Conservation (phyloP, 2,888 invertebrate genomes). For the Drosophila macrospina region DNA sequence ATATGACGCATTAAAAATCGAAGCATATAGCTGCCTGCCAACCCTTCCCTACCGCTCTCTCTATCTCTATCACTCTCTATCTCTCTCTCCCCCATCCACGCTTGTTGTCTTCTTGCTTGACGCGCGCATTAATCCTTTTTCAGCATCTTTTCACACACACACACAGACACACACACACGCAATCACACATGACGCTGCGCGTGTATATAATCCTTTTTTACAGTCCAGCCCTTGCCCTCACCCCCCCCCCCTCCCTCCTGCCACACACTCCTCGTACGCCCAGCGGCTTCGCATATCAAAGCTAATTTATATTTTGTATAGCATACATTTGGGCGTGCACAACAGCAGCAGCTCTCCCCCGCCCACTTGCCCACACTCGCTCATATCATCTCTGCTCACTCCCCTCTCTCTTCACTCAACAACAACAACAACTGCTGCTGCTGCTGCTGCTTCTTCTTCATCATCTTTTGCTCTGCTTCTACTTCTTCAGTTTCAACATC, state of each 20-base stretch:
- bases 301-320: constrained; percentile 81
- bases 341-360: constrained; percentile 29
- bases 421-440: constrained; percentile 15
- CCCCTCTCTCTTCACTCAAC: constrained; percentile 4
- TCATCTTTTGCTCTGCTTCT: constrained; percentile 44
- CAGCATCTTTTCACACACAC: constrained; percentile 75
- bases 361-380: neutral
- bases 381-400: neutral
- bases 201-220: constrained; percentile 80
- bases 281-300: constrained; percentile 81
- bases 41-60: neutral
- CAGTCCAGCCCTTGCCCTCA: constrained; percentile 48
- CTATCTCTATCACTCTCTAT: neutral
- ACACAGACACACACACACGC: constrained; percentile 22
- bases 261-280: constrained; percentile 32
- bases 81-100: neutral
- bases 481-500: constrained; percentile 46
- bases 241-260: constrained; percentile 15
- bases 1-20: constrained; percentile 81
- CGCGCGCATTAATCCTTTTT: constrained; percentile 81
- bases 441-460: constrained; percentile 38
- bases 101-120: constrained; percentile 54
- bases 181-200: constrained; percentile 50
- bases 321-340: constrained; percentile 78
- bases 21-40: constrained; percentile 58